Evolutionary conservation across 1,140 invertebrate genomes (phyloP), one percentile per base, ranked within the genome.

Genomic region (Stegodyphus dumicola): DNA sequence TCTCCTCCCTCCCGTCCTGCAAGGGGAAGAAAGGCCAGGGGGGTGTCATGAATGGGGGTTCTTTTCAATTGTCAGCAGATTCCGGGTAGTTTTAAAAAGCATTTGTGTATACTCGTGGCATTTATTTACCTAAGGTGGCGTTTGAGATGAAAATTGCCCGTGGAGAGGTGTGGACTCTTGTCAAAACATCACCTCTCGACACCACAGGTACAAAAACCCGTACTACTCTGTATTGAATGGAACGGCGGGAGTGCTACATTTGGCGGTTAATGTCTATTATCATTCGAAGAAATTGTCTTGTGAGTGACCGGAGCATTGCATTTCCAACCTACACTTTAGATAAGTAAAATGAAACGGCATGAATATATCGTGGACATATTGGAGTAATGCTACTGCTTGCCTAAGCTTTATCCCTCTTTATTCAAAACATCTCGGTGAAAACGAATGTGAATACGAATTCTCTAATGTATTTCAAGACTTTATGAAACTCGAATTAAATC

Each of bases 61-160:
- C 53, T 80, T 51, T 73, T 73, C 67, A 18, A 80, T 80, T 80
- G 78, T 80, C 67, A 56, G 66, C 33, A 54, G 79, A 83, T 83
- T 83, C 79, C 79, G 79, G 79, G 79, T 83, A 49, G 79, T 75
- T 83, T 83, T 83, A 83, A 83, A 75, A 65, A 83, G 79, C 79
- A 75, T 70, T 83, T 83, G 79, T 83, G 71, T 83, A 83, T 83
- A 52, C 79, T 83, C 79, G 79, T 83, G 79, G 79, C 79, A 75
- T 74, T 83, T 83, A 83, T 83, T 83, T 83, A 83, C 79, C 79
- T 75, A 83, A 83, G 79, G 79, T 83, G 79, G 79, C 79, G 79
- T 83, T 83, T 83, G 79, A 83, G 79, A 17, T 74, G 79, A 83
- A 83, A 83, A 83, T 83, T 83, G 79, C 79, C 79, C 49, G 70